These are phyloP conservation scores for Napeogenes inachia DNA, from an alignment of 2,888 invertebrate genomes.

Conservation along the genomic window DNA sequence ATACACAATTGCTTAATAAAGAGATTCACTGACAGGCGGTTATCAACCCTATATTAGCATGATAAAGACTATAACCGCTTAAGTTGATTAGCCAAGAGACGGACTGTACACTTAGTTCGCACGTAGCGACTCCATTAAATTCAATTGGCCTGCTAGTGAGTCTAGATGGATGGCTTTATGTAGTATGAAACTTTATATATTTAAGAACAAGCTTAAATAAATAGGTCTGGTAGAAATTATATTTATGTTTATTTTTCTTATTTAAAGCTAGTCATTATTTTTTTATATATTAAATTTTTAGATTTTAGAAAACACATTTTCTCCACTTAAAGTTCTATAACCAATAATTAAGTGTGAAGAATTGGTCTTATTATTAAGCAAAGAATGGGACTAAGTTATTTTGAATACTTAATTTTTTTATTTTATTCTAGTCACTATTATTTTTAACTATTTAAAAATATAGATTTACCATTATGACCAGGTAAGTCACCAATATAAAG, in stretches of 20 bases:
- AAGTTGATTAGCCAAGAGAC: conserved; percentile 13
- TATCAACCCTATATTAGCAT: background rate
- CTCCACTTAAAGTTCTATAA: too few species aligned
- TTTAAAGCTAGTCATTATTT: too few species aligned
- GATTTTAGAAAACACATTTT: background rate
- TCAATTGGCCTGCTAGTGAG: conserved; percentile 58
- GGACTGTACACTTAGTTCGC: conserved; percentile 36
- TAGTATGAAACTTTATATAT: conserved; percentile 9
- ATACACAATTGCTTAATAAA: conserved; percentile 18
- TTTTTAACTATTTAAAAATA: too few species aligned
- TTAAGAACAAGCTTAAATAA: too few species aligned
- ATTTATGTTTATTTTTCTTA: too few species aligned
- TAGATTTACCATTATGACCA: too few species aligned
- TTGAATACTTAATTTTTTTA: conserved; percentile 19
- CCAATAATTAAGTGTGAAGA: too few species aligned
- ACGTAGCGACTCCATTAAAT: conserved; percentile 54
- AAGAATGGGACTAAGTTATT: too few species aligned
- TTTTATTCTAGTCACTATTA: too few species aligned
- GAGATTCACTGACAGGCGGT: background rate
- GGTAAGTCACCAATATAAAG: too few species aligned
- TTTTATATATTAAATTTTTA: background rate
- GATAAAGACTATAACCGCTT: conserved; percentile 11
- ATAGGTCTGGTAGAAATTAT: too few species aligned
- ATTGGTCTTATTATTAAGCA: too few species aligned
- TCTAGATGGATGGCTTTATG: conserved; percentile 35